phyloP scores from a whole-genome alignment of 2,797 vertebrate genomes.

The Ispidina lecontei region DNA sequence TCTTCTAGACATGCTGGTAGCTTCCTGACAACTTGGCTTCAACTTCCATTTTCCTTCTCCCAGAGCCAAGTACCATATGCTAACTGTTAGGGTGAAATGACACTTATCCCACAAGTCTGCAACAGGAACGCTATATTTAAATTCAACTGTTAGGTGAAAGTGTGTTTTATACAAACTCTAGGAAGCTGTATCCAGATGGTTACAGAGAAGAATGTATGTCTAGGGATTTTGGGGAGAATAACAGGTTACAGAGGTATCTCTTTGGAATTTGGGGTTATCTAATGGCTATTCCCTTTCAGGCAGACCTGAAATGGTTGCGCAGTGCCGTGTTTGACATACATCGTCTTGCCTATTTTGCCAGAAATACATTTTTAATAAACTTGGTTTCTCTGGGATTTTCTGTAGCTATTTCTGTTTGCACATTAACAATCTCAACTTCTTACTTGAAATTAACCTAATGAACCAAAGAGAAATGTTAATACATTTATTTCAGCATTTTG shows the following conservation, averaged over 20 bases:
- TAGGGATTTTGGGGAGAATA: background rate
- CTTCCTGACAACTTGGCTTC: slow-evolving; percentile 45
- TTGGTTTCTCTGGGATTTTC: background rate
- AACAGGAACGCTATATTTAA: slow-evolving; percentile 45
- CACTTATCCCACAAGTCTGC: slow-evolving; percentile 37
- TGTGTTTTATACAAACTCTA: slow-evolving; percentile 3
- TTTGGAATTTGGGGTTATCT: background rate
- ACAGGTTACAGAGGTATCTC: background rate
- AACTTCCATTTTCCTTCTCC: slow-evolving; percentile 12
- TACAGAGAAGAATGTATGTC: background rate
- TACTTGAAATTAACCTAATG: background rate
- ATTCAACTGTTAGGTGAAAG: slow-evolving; percentile 47
- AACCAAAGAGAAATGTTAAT: background rate
- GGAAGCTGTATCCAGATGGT: slow-evolving; percentile 5
- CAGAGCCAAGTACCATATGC: slow-evolving; percentile 32
- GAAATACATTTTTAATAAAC: background rate
- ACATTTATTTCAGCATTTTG: slow-evolving; percentile 8
- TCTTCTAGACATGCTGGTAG: background rate
- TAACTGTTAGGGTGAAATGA: slow-evolving; percentile 20
- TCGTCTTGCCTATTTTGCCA: background rate
- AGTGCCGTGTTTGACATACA: background rate
- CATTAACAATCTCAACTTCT: background rate
- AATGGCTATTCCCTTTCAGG: background rate
- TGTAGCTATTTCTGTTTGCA: background rate
- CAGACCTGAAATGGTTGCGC: background rate